Evolutionary conservation across 1,140 invertebrate species (phyloP).

Genomic region (Gryllus bimaculatus): DNA sequence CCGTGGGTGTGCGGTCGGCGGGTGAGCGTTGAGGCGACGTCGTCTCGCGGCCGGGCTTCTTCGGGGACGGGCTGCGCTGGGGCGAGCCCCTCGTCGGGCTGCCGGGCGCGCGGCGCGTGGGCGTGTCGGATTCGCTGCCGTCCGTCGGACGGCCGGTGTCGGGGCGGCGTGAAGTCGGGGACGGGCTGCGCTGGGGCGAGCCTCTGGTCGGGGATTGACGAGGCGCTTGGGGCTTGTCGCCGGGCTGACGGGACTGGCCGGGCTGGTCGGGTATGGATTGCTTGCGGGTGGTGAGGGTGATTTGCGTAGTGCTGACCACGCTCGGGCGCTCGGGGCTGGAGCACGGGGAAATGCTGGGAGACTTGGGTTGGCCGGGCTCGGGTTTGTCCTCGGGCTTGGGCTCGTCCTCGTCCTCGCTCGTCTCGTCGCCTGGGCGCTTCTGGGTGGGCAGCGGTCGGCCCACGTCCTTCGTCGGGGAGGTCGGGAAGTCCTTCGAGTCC

Average conservation of each 20-base stretch:
- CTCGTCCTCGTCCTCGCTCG: neutral
- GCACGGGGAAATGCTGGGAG: conserved; percentile 23
- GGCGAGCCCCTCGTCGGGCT: neutral
- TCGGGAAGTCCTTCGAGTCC: neutral
- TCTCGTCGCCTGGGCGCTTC: neutral
- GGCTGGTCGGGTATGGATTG: neutral
- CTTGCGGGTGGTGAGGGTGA: neutral
- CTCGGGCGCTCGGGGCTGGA: conserved; percentile 8
- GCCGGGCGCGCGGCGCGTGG: too few species aligned
- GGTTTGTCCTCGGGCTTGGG: neutral
- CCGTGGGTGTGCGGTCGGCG: too few species aligned
- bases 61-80: neutral
- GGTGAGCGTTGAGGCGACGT: neutral
- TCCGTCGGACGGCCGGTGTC: too few species aligned
- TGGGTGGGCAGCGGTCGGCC: neutral
- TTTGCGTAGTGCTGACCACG: neutral
- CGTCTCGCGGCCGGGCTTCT: neutral
- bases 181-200: too few species aligned
- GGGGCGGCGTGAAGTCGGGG: too few species aligned
- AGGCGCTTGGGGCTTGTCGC: too few species aligned
- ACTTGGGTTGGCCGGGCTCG: conserved; percentile 8
- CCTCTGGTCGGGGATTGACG: too few species aligned
- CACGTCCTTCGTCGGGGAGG: neutral
- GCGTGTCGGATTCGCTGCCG: too few species aligned
- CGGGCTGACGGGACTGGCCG: too few species aligned